A percentile compares a stretch with the other conserved stretches of the same genome.
Evolutionary conservation across 2,888 invertebrate species (phyloP).

Genomic region (Campoletis raptor): DNA sequence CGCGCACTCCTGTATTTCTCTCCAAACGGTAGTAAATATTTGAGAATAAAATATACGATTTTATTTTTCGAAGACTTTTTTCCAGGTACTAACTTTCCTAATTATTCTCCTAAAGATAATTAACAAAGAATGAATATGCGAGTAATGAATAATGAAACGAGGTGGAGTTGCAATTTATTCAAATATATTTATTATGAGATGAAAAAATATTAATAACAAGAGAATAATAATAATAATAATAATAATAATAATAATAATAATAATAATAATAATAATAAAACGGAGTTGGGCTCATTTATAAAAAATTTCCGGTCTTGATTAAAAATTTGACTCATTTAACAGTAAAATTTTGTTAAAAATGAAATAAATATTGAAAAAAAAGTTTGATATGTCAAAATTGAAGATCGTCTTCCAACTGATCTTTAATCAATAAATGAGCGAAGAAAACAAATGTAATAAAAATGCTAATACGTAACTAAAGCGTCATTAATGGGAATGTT

Average conservation of each 20-base stretch:
- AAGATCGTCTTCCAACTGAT: neutral
- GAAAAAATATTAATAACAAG: neutral
- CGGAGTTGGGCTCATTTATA: too few relatives aligned
- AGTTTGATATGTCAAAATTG: neutral
- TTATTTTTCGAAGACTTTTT: neutral
- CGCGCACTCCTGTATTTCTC: neutral
- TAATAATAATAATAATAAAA: too few relatives aligned
- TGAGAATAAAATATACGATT: neutral
- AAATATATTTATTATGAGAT: neutral
- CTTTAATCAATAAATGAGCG: neutral
- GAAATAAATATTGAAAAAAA: neutral
- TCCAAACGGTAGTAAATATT: neutral
- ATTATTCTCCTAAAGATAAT: conserved; percentile 3
- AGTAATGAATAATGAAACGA: neutral
- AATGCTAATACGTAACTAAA: conserved; percentile 8
- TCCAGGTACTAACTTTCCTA: neutral
- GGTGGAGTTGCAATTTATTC: neutral
- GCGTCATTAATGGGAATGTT: conserved; percentile 1
- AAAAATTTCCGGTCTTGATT: too few relatives aligned
- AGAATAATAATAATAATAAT: neutral
- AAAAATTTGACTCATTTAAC: neutral
- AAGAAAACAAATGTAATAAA: neutral
- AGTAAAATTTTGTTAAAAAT: neutral
- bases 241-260: neutral
- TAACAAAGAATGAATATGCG: neutral